Evolutionary conservation across 92 coral and sea anemone genomes (phyloP).

Genomic region (Epizoanthus illoricatus): DNA sequence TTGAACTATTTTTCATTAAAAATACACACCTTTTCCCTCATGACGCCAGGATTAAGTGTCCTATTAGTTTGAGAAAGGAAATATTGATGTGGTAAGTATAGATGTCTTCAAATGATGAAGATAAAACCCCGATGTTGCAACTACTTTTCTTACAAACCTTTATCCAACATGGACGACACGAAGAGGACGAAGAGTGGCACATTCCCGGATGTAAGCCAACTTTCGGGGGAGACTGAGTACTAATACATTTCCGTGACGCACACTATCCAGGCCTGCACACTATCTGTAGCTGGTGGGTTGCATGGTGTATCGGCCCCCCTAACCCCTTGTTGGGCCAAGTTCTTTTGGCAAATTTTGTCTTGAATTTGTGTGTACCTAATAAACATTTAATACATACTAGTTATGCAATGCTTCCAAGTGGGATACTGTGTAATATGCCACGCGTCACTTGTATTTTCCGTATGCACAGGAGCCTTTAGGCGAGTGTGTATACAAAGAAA

Average conservation of each 20-base stretch:
- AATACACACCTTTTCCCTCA: conserved; percentile 37
- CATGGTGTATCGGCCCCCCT: no score
- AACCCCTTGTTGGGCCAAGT: no score
- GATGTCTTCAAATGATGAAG: conserved; percentile 11
- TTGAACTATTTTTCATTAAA: not conserved
- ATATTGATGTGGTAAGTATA: conserved; percentile 4
- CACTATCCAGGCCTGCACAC: no score
- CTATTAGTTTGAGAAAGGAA: not conserved
- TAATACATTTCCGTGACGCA: not conserved
- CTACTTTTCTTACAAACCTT: conserved; percentile 10
- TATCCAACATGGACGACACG: conserved; percentile 37
- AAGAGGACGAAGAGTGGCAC: conserved; percentile 9
- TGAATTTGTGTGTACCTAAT: no score
- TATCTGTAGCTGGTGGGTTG: no score
- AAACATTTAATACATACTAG: no score
- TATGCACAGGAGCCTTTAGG: no score
- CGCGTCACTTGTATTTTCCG: no score
- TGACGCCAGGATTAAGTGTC: conserved; percentile 42
- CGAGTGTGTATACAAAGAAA: no score
- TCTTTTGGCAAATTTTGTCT: no score
- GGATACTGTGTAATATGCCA: no score
- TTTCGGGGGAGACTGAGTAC: conserved; percentile 18
- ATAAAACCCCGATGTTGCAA: not conserved
- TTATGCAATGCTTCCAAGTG: no score
- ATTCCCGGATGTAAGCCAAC: conserved; percentile 28